phyloP scores from a whole-genome alignment of 2,113 vertebrate genomes.

The Psephotus haematonotus region DNA sequence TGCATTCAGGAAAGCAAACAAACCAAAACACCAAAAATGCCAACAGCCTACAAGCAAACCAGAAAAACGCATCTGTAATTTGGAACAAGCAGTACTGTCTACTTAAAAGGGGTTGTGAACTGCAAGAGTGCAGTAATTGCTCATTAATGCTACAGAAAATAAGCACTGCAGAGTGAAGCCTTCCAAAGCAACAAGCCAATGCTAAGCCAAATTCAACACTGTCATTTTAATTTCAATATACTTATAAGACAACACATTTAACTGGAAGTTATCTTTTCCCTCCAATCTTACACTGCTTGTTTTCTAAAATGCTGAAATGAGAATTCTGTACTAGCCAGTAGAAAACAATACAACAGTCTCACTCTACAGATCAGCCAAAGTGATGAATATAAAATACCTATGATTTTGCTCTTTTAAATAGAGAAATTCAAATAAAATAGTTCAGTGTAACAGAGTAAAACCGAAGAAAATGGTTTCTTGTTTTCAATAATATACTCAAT shows the following conservation, averaged over 20 bases:
- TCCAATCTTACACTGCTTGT: background rate
- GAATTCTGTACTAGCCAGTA: background rate
- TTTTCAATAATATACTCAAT: background rate
- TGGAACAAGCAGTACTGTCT: background rate
- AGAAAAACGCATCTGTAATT: background rate
- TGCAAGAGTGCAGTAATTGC: constrained; percentile 18
- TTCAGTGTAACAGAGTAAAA: background rate
- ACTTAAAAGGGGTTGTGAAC: constrained; percentile 33
- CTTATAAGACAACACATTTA: background rate
- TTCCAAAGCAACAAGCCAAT: constrained; percentile 31
- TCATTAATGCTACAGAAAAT: constrained; percentile 51
- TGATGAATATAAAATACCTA: background rate
- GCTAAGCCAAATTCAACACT: background rate
- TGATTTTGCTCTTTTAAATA: background rate
- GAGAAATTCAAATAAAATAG: background rate
- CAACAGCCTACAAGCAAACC: background rate
- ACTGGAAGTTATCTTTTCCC: background rate
- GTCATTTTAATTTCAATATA: background rate
- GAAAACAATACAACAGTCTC: background rate
- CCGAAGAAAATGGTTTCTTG: background rate
- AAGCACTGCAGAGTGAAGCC: background rate
- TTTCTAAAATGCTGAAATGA: background rate
- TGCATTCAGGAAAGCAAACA: background rate
- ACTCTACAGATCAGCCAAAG: background rate
- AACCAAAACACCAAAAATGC: background rate